Base-by-base conservation (phyloP, 2,113 vertebrate species). In the Rhinogobius similis region DNA sequence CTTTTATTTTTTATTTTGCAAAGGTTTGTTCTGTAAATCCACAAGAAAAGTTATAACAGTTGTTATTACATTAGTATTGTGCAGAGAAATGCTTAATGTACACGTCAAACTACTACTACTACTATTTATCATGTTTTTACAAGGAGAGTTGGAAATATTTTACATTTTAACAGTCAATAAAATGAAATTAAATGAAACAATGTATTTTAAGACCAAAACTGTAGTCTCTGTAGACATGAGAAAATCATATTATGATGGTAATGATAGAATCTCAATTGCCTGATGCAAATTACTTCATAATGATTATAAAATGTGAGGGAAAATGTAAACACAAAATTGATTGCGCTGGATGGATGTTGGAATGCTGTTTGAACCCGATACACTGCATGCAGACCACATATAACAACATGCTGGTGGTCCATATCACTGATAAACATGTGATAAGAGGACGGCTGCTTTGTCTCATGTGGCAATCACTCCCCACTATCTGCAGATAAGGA, bases 381-480 rank as follows among this genome's bases (percentile, higher is more conserved):
- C 56, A 59, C 13, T 36, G 20, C 16, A 59, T 59, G 56, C 24
- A 8, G 56, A 3, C 16, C 18, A 32, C 13, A 59, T 26, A 26
- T 5, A 26, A 26, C 55, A 29, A 8, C 58, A n/a, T 32, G 1
- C 16, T 32, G 29, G 29, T 61, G 58, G 36, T 18, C 55, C 16
- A 7, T 58, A 29, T 58, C 58, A 36, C 58, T 38, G 29, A 61
- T 61, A 61, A 61, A 61, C 58, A 61, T 61, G 29, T 58, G 55
- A 58, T 58, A 58, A 58, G 55, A 29, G 26, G 13, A 18, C 23
- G n/a, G 16, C 58, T 61, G 29, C 38, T 61, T 61, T 61, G 29
- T n/a, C 58, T 61, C 20, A 21, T 61, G 58, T 61, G 29, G 11
- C 29, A 61, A 61, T 61, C 58, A n/a, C 29, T 61, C 18, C 10